Evolutionary conservation across 2,113 vertebrate genomes (phyloP).

Genomic region (Pelecanus crispus): DNA sequence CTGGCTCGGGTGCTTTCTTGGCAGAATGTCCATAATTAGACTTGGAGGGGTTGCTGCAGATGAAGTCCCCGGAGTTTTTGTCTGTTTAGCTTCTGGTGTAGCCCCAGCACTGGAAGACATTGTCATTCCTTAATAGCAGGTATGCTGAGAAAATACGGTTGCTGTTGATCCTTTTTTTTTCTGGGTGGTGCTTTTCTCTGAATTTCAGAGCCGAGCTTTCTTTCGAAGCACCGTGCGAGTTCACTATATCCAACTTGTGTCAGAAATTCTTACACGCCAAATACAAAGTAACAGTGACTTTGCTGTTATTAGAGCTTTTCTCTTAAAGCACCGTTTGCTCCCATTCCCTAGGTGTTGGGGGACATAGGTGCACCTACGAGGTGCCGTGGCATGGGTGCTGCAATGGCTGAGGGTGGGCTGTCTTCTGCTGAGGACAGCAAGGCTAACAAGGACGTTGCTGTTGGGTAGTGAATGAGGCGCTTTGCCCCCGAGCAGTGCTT

Average conservation of each 20-base stretch:
- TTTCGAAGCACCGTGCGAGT: background rate
- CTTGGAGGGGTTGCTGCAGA: background rate
- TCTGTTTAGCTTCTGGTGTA: background rate
- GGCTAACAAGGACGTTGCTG: background rate
- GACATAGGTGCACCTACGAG: fast-evolving
- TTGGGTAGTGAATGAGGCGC: fast-evolving
- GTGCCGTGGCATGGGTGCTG: background rate
- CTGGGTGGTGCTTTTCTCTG: background rate
- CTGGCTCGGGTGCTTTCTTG: background rate
- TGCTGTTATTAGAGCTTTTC: background rate
- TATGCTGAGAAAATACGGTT: background rate
- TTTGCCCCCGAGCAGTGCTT: background rate
- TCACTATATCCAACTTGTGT: background rate
- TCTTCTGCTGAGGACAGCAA: background rate
- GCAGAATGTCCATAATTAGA: background rate
- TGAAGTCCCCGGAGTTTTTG: background rate
- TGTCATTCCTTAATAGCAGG: background rate
- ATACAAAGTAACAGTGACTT: background rate
- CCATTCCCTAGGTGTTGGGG: background rate
- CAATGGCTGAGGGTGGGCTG: background rate
- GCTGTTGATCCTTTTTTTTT: background rate
- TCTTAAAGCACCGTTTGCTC: fast-evolving
- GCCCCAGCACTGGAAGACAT: background rate
- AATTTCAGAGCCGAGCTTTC: background rate
- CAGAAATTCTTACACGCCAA: background rate